Percentiles rank a stretch among this genome's conserved stretches.
Conservation (phyloP, 2,888 invertebrate genomes). For the Dicroscelio sp. region DNA sequence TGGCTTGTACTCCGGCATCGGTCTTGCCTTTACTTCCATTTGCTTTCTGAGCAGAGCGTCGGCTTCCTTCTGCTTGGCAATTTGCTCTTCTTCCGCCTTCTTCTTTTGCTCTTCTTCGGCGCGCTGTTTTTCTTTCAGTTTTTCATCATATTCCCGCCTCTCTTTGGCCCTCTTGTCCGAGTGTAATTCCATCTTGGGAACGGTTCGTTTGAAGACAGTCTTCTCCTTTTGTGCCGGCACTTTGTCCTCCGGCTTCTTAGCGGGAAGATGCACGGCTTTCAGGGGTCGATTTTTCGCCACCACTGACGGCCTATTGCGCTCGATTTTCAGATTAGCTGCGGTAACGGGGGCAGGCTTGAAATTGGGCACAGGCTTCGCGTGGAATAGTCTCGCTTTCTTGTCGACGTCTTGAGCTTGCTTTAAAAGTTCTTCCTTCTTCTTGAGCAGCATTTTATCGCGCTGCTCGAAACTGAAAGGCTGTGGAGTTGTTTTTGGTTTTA, state of each 20-base stretch:
- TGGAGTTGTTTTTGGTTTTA: conserved; percentile 68
- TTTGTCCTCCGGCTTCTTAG: conserved; percentile 6
- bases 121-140: conserved; percentile 92
- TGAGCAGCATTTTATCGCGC: conserved; percentile 92
- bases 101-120: conserved; percentile 92
- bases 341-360: conserved; percentile 91
- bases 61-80: conserved; percentile 92
- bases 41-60: conserved; percentile 92
- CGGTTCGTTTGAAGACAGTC: conserved; percentile 46
- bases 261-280: conserved; percentile 43
- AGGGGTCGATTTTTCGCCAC: conserved; percentile 45
- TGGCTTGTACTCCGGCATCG: conserved; percentile 92
- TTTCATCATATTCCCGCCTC: conserved; percentile 93
- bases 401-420: conserved; percentile 93
- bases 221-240: neutral
- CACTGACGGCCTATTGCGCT: conserved; percentile 77
- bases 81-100: conserved; percentile 90
- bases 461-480: conserved; percentile 93
- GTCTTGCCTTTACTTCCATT: conserved; percentile 93
- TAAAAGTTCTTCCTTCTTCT: conserved; percentile 93
- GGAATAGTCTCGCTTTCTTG: conserved; percentile 93
- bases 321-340: conserved; percentile 86
- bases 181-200: conserved; percentile 91
- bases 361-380: conserved; percentile 94
- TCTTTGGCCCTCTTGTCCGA: conserved; percentile 93